Conservation (phyloP, 2,113 vertebrate species). For the Heptranchias perlo region DNA sequence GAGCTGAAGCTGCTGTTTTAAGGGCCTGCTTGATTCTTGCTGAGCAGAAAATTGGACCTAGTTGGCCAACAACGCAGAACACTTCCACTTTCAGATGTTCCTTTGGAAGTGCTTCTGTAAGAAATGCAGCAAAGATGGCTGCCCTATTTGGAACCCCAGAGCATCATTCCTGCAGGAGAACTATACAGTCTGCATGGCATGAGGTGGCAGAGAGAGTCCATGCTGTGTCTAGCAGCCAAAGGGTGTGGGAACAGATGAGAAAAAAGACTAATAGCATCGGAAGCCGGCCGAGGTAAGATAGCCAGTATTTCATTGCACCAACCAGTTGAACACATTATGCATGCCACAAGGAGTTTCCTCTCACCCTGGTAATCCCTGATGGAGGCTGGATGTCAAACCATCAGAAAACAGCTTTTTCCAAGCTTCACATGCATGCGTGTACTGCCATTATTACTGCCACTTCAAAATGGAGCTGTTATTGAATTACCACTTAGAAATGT, state of each 20-base stretch:
- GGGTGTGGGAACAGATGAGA: background rate
- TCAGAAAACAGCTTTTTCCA: too few relatives aligned
- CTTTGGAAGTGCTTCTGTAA: background rate
- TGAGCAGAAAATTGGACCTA: background rate
- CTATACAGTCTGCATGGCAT: background rate
- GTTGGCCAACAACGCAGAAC: background rate
- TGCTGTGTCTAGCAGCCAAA: background rate
- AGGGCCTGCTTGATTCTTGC: background rate
- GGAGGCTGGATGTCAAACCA: background rate
- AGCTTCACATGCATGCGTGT: background rate
- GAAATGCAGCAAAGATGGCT: background rate
- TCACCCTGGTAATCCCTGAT: background rate
- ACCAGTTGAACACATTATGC: background rate
- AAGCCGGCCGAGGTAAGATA: background rate
- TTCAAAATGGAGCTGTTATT: background rate
- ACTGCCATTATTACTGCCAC: background rate
- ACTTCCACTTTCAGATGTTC: background rate
- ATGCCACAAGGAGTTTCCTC: background rate
- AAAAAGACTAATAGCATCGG: background rate
- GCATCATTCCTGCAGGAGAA: background rate
- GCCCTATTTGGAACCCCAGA: background rate
- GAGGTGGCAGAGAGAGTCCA: background rate
- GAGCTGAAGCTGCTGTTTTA: background rate
- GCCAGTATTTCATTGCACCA: background rate
- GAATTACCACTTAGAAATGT: background rate